Conservation (phyloP, 2,797 vertebrate species). For the Cetoscarus ocellatus region DNA sequence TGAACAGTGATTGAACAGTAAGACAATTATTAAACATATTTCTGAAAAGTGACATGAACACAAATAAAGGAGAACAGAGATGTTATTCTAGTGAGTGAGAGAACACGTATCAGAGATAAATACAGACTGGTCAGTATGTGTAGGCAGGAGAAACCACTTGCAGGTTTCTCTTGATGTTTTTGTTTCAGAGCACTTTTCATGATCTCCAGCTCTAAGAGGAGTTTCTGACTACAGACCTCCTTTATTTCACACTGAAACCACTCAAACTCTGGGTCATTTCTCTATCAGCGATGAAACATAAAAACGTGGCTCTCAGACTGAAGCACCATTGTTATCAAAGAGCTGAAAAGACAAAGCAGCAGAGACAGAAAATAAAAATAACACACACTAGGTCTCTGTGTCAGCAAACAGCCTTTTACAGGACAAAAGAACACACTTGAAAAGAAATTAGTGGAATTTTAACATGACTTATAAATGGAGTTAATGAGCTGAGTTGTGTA, state of each 20-base stretch:
- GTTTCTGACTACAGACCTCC: conserved; percentile 47
- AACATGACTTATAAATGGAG: too few species aligned
- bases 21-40: too few species aligned
- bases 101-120: too few species aligned
- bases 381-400: not conserved
- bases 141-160: conserved; percentile 50
- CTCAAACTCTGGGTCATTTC: conserved; percentile 49
- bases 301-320: conserved; percentile 41
- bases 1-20: too few species aligned
- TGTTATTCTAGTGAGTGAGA: too few species aligned
- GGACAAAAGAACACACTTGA: not conserved
- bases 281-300: conserved; percentile 42
- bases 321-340: conserved; percentile 55
- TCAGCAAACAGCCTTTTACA: not conserved
- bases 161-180: conserved; percentile 66
- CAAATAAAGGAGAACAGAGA: too few species aligned
- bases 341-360: conserved; percentile 17
- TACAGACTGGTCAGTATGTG: conserved; percentile 28
- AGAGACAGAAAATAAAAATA: conserved; percentile 29
- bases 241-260: conserved; percentile 44
- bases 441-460: too few species aligned
- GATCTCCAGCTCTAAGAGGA: conserved; percentile 55
- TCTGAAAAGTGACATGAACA: too few species aligned
- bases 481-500: too few species aligned
- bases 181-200: conserved; percentile 55